Base-by-base conservation (phyloP, 2,888 invertebrate species). In the Sinotaia quadrata region DNA sequence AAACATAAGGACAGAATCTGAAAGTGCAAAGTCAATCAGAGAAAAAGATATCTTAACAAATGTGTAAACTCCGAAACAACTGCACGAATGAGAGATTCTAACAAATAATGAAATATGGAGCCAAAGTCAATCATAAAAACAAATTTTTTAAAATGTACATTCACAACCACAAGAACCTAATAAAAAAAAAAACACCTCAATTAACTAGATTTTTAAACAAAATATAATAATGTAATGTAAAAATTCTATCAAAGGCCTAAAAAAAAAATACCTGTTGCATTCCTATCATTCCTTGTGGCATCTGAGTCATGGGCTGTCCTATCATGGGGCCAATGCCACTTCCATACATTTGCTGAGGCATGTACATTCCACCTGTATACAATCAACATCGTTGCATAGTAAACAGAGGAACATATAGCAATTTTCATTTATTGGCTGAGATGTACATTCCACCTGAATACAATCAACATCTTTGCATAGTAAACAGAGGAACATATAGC, bases 401-500 rank as follows among this genome's bases (percentile, higher is more conserved):
- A 41, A 61, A 29, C 18, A 47, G 18, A 47, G 0, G n/a, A 21
- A 47, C 47, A 21, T n/a, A 47, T 41, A n/a, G 67, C 27, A 41
- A 29, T 29, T 44, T 15, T 72, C 74, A 67, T 78, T 78, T 79
- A 80, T 78, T 59, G 73, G 72, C 52, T 75, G 77, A 57, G 74
- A 79, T 76, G 72, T 84, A 84, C 68, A 84, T 74, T 31, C 83
- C 83, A 36, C 83, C 83, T 84, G 76, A 10, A 77, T 69, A 15
- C 41, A 71, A 34, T 8, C 27, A 3, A 33, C 21, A 58, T 15
- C 31, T 36, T 36, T 4, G n/a, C n/a, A 29, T 18, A 36, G n/a
- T 27, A 41, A 61, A 29, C 18, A 47, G 18, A 47, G 0, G n/a
- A 21, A 47, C 47, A 21, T n/a, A 47, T 41, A n/a, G 67, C 27